Base-by-base conservation (phyloP, 2,113 vertebrate species). In the Corythaixoides concolor region DNA sequence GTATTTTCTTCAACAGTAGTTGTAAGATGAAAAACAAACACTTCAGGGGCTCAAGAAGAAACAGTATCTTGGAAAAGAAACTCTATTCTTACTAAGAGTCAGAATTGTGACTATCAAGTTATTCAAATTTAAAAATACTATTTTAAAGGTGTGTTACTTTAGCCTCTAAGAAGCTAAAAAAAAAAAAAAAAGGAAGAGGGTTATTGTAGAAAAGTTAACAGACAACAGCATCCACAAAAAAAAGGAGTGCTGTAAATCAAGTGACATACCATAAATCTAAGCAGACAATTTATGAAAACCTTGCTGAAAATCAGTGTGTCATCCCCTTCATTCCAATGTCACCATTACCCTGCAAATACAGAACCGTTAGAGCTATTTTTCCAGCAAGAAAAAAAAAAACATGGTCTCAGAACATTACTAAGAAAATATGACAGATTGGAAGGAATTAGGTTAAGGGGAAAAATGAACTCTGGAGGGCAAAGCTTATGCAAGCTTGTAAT, bases 241-340 rank as follows among this genome's bases (percentile, higher is more conserved):
- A 72, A 21, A 17, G 10, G 41, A 86, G 33, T 52, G n/a, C 60
- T 86, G 68, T 67, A 93, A 96, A 91, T 93, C 82, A 88, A 88
- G 43, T 49, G 76, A 70, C 43, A 83, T 43, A 77, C 18, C 64
- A 52, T 88, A 93, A 93, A 93, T 95, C 92, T 84, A 94, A 92
- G 33, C 20, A 88, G 64, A 91, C 63, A 92, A 90, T 87, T 93
- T 88, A 90, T 72, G n/a, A 94, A 96, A 93, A 30, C 56, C 39
- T 81, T 81, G 55, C 56, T 84, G 87, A 95, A 94, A 95, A 95
- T 78, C 93, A 68, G 75, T 60, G 24, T 94, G 85, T 84, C 90
- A 92, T 93, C 94, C 62, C 33, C 80, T 88, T 91, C 70, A 41
- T 81, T 95, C 39, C 93, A 90, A 87, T 95, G 95, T 94, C 92